A percentile compares a stretch with the other conserved stretches of the same genome.
Evolutionary conservation across 2,113 vertebrate species (phyloP).

Genomic region (Salminus brasiliensis): DNA sequence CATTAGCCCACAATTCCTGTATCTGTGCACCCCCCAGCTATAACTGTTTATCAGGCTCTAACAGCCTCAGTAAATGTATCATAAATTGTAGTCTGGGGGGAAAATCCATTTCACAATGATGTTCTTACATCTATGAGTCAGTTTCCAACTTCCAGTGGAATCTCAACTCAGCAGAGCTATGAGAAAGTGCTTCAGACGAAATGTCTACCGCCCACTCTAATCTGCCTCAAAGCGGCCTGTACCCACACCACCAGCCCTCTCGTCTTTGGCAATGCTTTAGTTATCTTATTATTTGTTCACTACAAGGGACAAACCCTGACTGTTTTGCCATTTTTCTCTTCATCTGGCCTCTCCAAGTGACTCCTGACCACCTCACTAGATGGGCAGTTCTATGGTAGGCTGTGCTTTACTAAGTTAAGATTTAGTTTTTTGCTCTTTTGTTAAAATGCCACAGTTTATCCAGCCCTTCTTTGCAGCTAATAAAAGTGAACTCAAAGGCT

Average conservation of each 20-base stretch:
- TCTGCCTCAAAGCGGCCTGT: neutral
- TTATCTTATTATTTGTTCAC: neutral
- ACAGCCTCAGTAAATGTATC: neutral
- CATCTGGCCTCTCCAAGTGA: neutral
- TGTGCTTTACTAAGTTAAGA: neutral
- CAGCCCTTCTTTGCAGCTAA: neutral
- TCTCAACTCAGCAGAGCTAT: neutral
- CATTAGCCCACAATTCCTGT: too few species aligned
- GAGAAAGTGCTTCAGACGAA: constrained; percentile 6
- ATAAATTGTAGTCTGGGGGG: neutral
- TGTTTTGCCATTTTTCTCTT: neutral
- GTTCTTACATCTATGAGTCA: neutral
- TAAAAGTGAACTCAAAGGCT: neutral
- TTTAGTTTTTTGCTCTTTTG: neutral
- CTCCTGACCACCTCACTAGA: neutral
- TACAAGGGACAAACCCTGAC: neutral
- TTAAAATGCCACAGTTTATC: neutral
- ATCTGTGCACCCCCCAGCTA: too few species aligned
- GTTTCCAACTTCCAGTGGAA: neutral
- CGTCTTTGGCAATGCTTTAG: constrained; percentile 42
- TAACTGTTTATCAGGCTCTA: too few species aligned
- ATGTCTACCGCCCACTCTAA: neutral
- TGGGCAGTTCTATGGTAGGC: neutral
- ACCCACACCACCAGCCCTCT: constrained; percentile 1
- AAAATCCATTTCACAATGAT: neutral